A percentile compares a stretch with the other conserved stretches of the same genome.
phyloP scores from a whole-genome alignment of 2,113 vertebrate species.

The Pleuronectes platessa region DNA sequence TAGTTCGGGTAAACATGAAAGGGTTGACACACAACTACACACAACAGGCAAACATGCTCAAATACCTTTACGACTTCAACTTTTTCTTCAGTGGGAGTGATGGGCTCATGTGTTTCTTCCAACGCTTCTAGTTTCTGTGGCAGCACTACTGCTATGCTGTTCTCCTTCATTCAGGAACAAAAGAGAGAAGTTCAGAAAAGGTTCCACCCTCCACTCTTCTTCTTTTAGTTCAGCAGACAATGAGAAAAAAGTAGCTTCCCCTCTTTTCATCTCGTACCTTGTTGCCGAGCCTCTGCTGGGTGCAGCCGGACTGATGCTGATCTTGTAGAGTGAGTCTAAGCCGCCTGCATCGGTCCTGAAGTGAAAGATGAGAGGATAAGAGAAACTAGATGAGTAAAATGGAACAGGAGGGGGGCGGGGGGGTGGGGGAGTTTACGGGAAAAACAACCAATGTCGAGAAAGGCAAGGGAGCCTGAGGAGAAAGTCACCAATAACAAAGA shows the following conservation, averaged over 20 bases:
- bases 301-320: conserved; percentile 65
- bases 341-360: conserved; percentile 77
- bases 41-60: background rate
- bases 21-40: background rate
- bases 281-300: conserved; percentile 51
- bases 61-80: conserved; percentile 76
- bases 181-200: background rate
- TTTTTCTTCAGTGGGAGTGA: conserved; percentile 42
- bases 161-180: conserved; percentile 45
- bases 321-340: conserved; percentile 78
- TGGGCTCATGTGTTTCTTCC: conserved; percentile 1
- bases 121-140: conserved; percentile 46
- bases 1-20: background rate
- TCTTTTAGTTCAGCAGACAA: background rate
- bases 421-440: background rate
- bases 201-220: background rate
- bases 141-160: conserved; percentile 38
- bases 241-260: background rate
- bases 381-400: conserved; percentile 30
- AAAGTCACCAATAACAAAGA: conserved; percentile 32
- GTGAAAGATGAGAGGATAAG: conserved; percentile 49
- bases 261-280: conserved; percentile 67
- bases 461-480: conserved; percentile 15
- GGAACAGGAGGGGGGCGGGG: background rate
- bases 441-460: conserved; percentile 28